These are phyloP conservation scores for Mesoligia furuncula DNA, from an alignment of 2,888 invertebrate species.

Conservation along the genomic window DNA sequence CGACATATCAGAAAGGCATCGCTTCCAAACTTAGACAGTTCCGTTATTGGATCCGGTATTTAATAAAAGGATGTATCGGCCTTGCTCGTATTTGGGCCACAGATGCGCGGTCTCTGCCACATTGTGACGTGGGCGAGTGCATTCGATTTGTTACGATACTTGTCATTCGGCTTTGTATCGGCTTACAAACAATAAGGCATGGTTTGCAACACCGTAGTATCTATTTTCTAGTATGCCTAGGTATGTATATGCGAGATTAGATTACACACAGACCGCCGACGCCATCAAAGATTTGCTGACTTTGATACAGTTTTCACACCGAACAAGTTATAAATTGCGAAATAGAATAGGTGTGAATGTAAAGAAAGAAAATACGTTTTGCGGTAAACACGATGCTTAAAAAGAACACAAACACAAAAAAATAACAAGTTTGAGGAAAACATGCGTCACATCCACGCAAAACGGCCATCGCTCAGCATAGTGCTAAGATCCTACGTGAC, in stretches of 20 bases:
- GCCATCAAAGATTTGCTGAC: conserved; percentile 61
- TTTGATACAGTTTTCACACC: conserved; percentile 40
- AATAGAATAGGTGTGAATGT: conserved; percentile 42
- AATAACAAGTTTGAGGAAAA: too few species aligned
- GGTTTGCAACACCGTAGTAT: conserved; percentile 32
- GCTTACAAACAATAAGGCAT: conserved; percentile 52
- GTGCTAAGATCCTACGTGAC: too few species aligned
- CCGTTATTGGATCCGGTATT: conserved; percentile 76
- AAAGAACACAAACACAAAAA: too few species aligned
- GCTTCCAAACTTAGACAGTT: conserved; percentile 71
- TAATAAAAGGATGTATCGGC: conserved; percentile 82
- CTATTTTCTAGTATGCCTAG: conserved; percentile 50
- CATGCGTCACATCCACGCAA: too few species aligned
- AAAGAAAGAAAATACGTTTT: too few species aligned
- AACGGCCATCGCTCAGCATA: too few species aligned
- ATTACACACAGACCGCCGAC: conserved; percentile 59
- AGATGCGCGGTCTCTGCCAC: conserved; percentile 76
- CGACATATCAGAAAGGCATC: conserved; percentile 72
- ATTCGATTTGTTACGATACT: conserved; percentile 65
- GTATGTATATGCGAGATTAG: conserved; percentile 46
- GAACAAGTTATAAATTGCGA: conserved; percentile 34
- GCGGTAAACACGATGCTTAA: too few species aligned
- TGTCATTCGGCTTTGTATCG: conserved; percentile 51
- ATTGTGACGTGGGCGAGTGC: conserved; percentile 74
- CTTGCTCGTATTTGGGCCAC: conserved; percentile 82